Percentiles rank a stretch among this genome's conserved stretches.
phyloP scores from a whole-genome alignment of 1,140 invertebrate species.

The Calephelis virginiensis region DNA sequence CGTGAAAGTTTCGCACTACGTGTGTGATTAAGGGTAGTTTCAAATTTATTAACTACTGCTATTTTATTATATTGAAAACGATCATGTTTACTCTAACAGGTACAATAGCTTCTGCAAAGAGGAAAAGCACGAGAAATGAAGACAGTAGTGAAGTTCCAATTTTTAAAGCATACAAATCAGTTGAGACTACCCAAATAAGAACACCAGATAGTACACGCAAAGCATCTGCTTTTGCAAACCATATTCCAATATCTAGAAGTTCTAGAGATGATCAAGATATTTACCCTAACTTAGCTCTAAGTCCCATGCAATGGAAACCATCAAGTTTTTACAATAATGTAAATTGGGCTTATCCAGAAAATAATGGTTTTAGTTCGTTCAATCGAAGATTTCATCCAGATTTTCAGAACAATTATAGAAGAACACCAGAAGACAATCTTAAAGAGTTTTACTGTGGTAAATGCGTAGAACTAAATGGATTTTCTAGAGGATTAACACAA shows the following conservation, averaged over 20 bases:
- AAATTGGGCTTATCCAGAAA: slow-evolving; percentile 53
- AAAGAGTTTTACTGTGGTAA: slow-evolving; percentile 67
- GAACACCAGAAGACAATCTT: slow-evolving; percentile 50
- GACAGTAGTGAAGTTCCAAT: slow-evolving; percentile 61
- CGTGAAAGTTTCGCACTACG: too few species aligned
- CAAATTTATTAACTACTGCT: too few species aligned
- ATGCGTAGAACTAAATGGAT: slow-evolving; percentile 55
- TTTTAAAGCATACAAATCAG: slow-evolving; percentile 54
- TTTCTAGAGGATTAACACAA: slow-evolving; percentile 42
- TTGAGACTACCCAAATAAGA: slow-evolving; percentile 61
- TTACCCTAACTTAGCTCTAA: slow-evolving; percentile 51
- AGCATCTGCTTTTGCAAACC: slow-evolving; percentile 36
- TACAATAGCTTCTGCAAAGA: slow-evolving; percentile 36
- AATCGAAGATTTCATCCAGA: slow-evolving; percentile 38
- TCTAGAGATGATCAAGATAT: slow-evolving; percentile 57
- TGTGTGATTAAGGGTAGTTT: too few species aligned
- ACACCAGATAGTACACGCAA: slow-evolving; percentile 55
- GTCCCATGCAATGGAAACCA: slow-evolving; percentile 58
- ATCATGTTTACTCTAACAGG: slow-evolving; percentile 23
- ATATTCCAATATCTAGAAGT: slow-evolving; percentile 44
- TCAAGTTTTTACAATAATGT: slow-evolving; percentile 61
- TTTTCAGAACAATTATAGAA: slow-evolving; percentile 45
- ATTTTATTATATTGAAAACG: too few species aligned
- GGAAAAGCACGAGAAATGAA: slow-evolving; percentile 43
- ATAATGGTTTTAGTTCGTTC: slow-evolving; percentile 27